Conservation (phyloP, 2,113 vertebrate species). For the Scomber scombrus region DNA sequence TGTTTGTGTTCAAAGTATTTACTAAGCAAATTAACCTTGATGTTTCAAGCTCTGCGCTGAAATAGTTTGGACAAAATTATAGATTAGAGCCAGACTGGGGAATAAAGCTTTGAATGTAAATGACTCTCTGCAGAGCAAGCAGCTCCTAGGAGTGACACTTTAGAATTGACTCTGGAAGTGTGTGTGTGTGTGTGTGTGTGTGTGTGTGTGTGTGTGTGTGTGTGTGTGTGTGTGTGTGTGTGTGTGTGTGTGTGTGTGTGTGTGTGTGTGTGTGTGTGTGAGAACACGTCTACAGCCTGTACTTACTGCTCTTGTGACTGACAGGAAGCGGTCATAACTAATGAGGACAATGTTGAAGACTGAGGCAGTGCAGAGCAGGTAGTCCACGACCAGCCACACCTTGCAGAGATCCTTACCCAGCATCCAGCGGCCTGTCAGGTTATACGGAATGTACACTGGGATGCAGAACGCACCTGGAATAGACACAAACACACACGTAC, state of each 20-base stretch:
- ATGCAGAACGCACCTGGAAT: slow-evolving; percentile 89
- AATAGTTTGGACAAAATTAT: background rate
- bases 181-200: slow-evolving; percentile 29
- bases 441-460: slow-evolving; percentile 91
- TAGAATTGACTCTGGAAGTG: slow-evolving; percentile 2
- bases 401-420: slow-evolving; percentile 87
- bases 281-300: slow-evolving; percentile 30
- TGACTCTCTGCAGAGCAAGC: background rate
- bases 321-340: slow-evolving; percentile 94
- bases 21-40: too few relatives aligned
- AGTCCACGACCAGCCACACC: slow-evolving; percentile 91
- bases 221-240: slow-evolving; percentile 26
- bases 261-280: slow-evolving; percentile 28
- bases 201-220: slow-evolving; percentile 30
- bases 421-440: slow-evolving; percentile 84
- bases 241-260: slow-evolving; percentile 30
- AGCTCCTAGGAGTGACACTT: slow-evolving; percentile 6
- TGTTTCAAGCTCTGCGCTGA: background rate
- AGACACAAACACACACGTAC: slow-evolving; percentile 19
- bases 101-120: slow-evolving; percentile 28
- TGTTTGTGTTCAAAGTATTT: too few relatives aligned
- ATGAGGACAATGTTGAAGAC: slow-evolving; percentile 94
- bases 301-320: slow-evolving; percentile 93
- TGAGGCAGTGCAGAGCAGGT: slow-evolving; percentile 91
- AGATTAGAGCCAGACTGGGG: slow-evolving; percentile 10